These are phyloP conservation scores for human (Homo sapiens) DNA, from an alignment of 2,113 vertebrate species.

Conservation along the genomic window GRCh38 chr9:131678001-131678500, in stretches of 20 bases:
- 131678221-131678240: not conserved
- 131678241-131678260: not conserved
- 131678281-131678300: not conserved
- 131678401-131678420: not conserved
- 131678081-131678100: not conserved
- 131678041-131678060: not conserved
- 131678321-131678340: not conserved
- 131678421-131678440: not conserved
- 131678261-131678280: not conserved
- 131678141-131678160: not conserved
- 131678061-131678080: not conserved
- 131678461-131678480: not conserved
- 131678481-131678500: not conserved
- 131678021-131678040: not conserved
- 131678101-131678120: not conserved
- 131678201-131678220: not conserved
- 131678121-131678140: not conserved
- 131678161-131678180: not conserved
- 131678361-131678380: not conserved
- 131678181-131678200: not conserved
- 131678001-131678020: not conserved
- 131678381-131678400: not conserved
- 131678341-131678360: not conserved
- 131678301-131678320: not conserved
- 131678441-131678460: not conserved